phyloP scores from a whole-genome alignment of 2,113 vertebrate species.

The Melozone crissalis region DNA sequence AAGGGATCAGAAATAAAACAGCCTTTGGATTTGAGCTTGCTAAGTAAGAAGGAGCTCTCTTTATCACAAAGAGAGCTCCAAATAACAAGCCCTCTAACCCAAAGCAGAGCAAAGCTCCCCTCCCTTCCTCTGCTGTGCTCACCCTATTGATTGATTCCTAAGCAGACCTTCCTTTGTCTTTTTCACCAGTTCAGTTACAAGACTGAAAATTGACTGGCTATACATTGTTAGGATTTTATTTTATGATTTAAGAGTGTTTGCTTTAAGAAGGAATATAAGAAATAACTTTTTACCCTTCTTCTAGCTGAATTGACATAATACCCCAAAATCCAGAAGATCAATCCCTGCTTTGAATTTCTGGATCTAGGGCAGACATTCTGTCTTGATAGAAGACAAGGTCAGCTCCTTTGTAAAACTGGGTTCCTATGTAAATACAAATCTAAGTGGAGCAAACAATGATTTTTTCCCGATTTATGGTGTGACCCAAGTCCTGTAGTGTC shows the following conservation, averaged over 20 bases:
- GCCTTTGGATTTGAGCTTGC: background rate
- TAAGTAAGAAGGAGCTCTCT: background rate
- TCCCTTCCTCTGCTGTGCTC: background rate
- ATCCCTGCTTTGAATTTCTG: conserved; percentile 1
- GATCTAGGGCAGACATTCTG: background rate
- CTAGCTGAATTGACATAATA: background rate
- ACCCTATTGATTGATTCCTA: background rate
- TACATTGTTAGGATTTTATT: background rate
- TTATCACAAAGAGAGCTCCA: background rate
- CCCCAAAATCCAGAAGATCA: background rate
- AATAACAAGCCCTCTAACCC: background rate
- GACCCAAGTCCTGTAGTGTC: conserved; percentile 39
- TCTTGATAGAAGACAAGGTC: conserved; percentile 36
- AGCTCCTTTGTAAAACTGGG: background rate
- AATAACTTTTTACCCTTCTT: background rate
- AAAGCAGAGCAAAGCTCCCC: background rate
- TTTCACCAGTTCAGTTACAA: background rate
- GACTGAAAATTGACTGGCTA: background rate
- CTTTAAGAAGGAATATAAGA: background rate
- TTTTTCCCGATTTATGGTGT: conserved; percentile 44
- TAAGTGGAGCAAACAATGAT: conserved; percentile 16
- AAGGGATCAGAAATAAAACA: background rate
- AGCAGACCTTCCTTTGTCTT: background rate
- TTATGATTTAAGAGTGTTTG: background rate
- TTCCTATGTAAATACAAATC: conserved; percentile 52